These are phyloP conservation scores for Arbacia lixula DNA, from an alignment of 53 echinoderm and acorn worm genomes.

Conservation along the genomic window DNA sequence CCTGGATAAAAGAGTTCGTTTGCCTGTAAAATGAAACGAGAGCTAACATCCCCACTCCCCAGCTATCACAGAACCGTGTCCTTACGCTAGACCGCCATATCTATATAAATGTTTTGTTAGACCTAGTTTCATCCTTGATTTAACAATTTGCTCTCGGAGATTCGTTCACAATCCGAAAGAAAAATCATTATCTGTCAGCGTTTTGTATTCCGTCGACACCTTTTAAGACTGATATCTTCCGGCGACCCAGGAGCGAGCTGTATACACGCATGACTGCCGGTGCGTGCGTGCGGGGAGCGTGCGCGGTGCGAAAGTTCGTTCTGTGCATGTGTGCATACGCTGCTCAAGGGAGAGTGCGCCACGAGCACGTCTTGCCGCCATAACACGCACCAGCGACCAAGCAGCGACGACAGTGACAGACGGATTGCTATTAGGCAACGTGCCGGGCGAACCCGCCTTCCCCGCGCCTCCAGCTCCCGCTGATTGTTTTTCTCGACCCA, in stretches of 20 bases:
- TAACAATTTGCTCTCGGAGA: constrained; percentile 8
- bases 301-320: constrained; percentile 44
- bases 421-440: constrained; percentile 41
- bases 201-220: constrained; percentile 42
- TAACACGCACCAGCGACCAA: constrained; percentile 16
- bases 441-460: constrained; percentile 34
- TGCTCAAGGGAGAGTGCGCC: constrained; percentile 14
- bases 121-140: constrained; percentile 41
- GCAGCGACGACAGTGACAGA: constrained; percentile 22
- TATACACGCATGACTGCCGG: constrained; percentile 23
- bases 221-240: constrained; percentile 32
- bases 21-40: too few relatives aligned
- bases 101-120: neutral
- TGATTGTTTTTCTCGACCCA: constrained; percentile 47
- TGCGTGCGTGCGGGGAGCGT: constrained; percentile 25
- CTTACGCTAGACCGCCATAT: neutral
- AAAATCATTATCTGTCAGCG: constrained; percentile 45
- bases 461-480: constrained; percentile 24
- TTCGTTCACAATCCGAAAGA: constrained; percentile 14
- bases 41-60: too few relatives aligned
- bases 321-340: too few relatives aligned
- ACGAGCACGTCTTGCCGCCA: constrained; percentile 16
- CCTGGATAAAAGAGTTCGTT: too few relatives aligned
- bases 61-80: constrained; percentile 36
- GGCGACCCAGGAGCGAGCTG: neutral